A percentile compares a stretch with the other conserved stretches of the same genome.
phyloP scores from a whole-genome alignment of 2,113 vertebrate species.

The Acrocephalus kingi region DNA sequence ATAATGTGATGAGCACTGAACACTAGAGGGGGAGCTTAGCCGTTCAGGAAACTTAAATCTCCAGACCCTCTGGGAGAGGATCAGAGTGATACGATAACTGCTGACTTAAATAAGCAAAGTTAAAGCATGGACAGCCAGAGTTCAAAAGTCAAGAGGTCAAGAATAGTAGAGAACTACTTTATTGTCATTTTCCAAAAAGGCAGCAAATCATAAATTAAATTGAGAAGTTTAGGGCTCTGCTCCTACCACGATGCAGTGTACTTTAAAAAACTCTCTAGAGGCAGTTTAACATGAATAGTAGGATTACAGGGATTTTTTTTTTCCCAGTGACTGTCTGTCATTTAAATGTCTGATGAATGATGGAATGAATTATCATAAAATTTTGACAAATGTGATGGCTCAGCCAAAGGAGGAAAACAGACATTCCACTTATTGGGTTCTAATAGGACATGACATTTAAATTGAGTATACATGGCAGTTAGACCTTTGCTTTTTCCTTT shows the following conservation, averaged over 20 bases:
- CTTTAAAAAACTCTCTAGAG: constrained; percentile 86
- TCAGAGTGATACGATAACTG: constrained; percentile 70
- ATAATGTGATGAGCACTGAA: constrained; percentile 82
- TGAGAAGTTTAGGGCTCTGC: constrained; percentile 79
- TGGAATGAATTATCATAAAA: constrained; percentile 94
- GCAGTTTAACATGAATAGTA: constrained; percentile 86
- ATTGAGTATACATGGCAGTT: constrained; percentile 86
- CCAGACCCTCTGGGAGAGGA: constrained; percentile 67
- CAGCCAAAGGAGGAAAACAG: constrained; percentile 74
- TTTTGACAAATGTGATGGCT: constrained; percentile 94
- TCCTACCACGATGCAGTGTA: constrained; percentile 78
- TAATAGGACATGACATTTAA: constrained; percentile 92
- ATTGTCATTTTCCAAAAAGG: constrained; percentile 73
- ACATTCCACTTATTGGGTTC: constrained; percentile 79
- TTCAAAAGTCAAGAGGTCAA: constrained; percentile 87
- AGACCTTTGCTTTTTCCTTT: constrained; percentile 75
- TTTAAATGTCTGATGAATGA: constrained; percentile 92
- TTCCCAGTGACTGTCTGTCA: constrained; percentile 77
- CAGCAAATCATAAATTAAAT: constrained; percentile 75
- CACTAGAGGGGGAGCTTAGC: constrained; percentile 99
- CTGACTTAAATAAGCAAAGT: constrained; percentile 78
- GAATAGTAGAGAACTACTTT: constrained; percentile 80
- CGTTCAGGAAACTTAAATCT: constrained; percentile 77
- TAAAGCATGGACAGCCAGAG: constrained; percentile 78
- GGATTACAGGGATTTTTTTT: constrained; percentile 79